Evolutionary conservation across 2,797 vertebrate genomes (phyloP), one percentile per base, ranked within the genome.

Genomic region (Avahi laniger): DNA sequence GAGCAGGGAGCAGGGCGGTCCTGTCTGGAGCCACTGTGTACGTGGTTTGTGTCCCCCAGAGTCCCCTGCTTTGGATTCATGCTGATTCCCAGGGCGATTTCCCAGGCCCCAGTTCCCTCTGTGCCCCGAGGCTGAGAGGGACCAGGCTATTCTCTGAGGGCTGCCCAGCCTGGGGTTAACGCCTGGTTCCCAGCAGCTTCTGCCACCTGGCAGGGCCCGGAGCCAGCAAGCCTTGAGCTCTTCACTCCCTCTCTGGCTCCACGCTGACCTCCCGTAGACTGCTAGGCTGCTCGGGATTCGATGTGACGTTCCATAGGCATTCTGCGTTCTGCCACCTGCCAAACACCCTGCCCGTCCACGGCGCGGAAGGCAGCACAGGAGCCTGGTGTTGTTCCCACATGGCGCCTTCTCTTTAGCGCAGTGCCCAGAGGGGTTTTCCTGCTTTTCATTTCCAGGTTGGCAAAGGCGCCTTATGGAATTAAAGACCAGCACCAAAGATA

Each of bases 281-380:
- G 94, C 33, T 18, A 65, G 94, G 98, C 96, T 97, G 95, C 97
- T 59, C 54, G 11, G 97, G 93, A 97, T 97, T 98, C 93, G 92
- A 89, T 98, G 98, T 1, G 93, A 97, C 98, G 97, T 97, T 98
- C 97, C 97, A 83, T 46, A 98, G 97, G 98, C 98, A 93, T 98
- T 97, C 95, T 35, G 24, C 2, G 0, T 75, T 95, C 86, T n/a
- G 97, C 72, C 70, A 92, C 38, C 95, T 89, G 89, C 87, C 94
- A 18, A 43, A 78, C 43, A 20, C 41, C 18, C 38, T 28, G 61
- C 35, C 43, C 0, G 0, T 15, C 69, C 38, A 1, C 0, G 7
- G 57, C 57, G 2, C 0, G 20, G 52, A 84, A 65, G 15, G 33
- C 11, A 1, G 63, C 0, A 0, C 72, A 33, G 4, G 69, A 61